These are phyloP conservation scores for Etheostoma spectabile DNA, from an alignment of 2,113 vertebrate genomes.

Conservation along the genomic window DNA sequence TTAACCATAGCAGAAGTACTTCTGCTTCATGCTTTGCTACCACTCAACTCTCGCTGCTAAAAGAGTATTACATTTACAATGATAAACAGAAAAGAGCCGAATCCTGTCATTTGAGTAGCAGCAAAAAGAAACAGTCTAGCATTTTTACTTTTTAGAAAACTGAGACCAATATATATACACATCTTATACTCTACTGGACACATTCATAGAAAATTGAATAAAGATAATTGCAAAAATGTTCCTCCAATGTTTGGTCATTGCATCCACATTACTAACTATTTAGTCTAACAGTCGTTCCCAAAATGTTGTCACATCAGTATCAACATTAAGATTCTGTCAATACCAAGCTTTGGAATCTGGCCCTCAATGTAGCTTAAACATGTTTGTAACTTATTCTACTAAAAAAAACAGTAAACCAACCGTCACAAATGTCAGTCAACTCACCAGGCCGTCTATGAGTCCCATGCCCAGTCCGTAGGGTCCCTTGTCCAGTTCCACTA, in stretches of 20 bases:
- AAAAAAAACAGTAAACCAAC: not conserved
- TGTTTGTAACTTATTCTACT: not conserved
- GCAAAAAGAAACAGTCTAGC: not conserved
- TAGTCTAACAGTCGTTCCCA: too few species aligned
- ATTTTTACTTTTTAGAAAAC: too few species aligned
- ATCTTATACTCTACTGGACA: too few species aligned
- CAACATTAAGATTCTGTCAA: not conserved
- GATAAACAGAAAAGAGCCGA: not conserved
- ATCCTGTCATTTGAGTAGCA: too few species aligned
- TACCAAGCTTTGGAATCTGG: not conserved
- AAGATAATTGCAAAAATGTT: too few species aligned
- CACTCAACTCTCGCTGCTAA: not conserved
- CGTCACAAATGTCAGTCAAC: constrained; percentile 48
- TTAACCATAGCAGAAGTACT: not conserved
- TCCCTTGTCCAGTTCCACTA: constrained; percentile 95
- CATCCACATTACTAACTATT: too few species aligned
- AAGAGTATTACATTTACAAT: too few species aligned
- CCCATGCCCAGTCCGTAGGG: constrained; percentile 96
- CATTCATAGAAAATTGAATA: too few species aligned
- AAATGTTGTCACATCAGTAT: too few species aligned
- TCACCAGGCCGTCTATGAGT: constrained; percentile 95
- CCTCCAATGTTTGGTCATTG: too few species aligned
- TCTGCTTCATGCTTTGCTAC: not conserved
- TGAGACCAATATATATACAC: too few species aligned
- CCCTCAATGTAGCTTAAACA: not conserved